Conservation (phyloP, 2,797 vertebrate species). For the Busarellus nigricollis region DNA sequence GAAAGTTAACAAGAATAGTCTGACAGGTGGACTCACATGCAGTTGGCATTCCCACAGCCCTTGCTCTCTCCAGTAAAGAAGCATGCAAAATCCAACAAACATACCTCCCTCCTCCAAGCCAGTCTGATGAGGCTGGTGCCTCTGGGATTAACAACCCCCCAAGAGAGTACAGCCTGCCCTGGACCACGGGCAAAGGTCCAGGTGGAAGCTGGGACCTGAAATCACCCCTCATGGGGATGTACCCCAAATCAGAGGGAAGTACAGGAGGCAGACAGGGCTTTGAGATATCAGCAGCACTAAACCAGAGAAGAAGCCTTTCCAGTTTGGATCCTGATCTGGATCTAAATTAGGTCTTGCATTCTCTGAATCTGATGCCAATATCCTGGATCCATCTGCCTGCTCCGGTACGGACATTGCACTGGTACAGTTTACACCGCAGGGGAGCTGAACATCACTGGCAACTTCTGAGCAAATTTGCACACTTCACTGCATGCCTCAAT, state of each 20-base stretch:
- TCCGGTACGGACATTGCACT: accelerated
- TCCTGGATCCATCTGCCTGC: background rate
- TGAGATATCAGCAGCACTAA: background rate
- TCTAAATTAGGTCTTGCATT: background rate
- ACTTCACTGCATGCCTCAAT: background rate
- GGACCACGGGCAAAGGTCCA: accelerated
- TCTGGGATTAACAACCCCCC: background rate
- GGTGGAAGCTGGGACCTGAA: background rate
- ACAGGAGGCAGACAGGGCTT: background rate
- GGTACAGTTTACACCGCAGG: accelerated
- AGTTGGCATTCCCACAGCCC: background rate
- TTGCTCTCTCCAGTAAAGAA: background rate
- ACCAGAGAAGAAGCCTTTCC: background rate
- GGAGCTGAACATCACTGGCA: background rate
- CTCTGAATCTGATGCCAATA: background rate
- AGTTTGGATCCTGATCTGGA: background rate
- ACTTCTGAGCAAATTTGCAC: background rate
- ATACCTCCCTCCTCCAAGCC: background rate
- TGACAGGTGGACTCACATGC: background rate
- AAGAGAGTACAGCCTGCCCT: background rate
- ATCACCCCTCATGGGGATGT: background rate
- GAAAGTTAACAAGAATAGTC: background rate
- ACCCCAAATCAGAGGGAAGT: background rate
- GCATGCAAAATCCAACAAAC: background rate
- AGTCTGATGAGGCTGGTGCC: background rate